Base-by-base conservation (phyloP, 2,113 vertebrate genomes). In the Morphnarchus princeps region DNA sequence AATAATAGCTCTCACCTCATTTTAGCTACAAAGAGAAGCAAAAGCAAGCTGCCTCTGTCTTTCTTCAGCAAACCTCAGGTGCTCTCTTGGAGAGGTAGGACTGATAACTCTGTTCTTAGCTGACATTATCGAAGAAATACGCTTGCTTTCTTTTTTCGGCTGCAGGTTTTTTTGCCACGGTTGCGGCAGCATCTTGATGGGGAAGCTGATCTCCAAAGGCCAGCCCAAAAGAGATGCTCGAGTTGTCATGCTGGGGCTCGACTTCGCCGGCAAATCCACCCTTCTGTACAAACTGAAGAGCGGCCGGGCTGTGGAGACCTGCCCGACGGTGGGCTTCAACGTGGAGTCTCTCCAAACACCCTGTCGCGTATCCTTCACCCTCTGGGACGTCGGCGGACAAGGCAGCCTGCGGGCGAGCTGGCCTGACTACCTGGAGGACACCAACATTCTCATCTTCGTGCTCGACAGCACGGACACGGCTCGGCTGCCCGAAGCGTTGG, bases 351-450 rank as follows among this genome's bases (percentile, higher is more conserved):
- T 99, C 28, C 77, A 98, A n/a, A 96, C 98, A 5, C 97, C 98
- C 29, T 99, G 99, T 10, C 97, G 95, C 4, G 2, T 97, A 1
- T 93, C 97, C 36, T 93, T 99, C 78, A 99, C 97, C 1, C 84
- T 99, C 62, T 99, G 99, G 99, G 99, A 99, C 1, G 72, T 99
- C 0, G 99, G 99, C 0, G 99, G 99, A 8, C 99, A 99, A 80
- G 84, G 70, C 38, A 97, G 61, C 55, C 98, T 99, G 98, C 98
- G 99, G 55, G 65, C 95, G 47, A 98, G 98, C 96, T 99, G 99
- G 99, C 98, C 97, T 38, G 93, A 97, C 89, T 99, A 98, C 93
- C 95, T 99, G 89, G 99, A 99, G 7, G 98, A 97, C 57, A 98
- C 96, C 7, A 93, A 96, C 34, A 95, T 96, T 5, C 95, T 99